Base-by-base conservation (phyloP, 2,888 invertebrate genomes). In the Tholera decimalis region DNA sequence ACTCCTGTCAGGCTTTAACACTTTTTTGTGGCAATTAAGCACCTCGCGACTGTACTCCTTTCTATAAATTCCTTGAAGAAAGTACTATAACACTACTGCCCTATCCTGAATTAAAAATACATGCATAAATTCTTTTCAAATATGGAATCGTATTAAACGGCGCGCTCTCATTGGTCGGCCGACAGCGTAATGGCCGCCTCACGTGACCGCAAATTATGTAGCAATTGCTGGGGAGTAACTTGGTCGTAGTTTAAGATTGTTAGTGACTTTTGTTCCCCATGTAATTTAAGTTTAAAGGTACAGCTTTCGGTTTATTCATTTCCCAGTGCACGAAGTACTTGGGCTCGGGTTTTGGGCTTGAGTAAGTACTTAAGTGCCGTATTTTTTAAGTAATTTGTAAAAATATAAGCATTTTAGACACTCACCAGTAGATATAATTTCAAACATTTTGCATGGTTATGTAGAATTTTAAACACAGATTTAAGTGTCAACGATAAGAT, bases 141-240 rank as follows among this genome's bases (percentile, higher is more conserved):
- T 88, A 91, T 88, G 88, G 90, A 91, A 92, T 87, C 89, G 88
- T 87, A 95, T 95, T 93, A 93, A 93, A 90, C 75, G 85, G 79
- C 81, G 90, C 85, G 85, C 88, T 90, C 89, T 87, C 85, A 95
- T 95, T 95, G 95, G 95, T 80, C 86, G 88, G 72, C 77, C 79
- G 80, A 71, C 77, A 82, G 77, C 79, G 86, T 95, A 95, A 95
- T 95, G 94, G 93, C 91, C 83, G 91, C 83, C 88, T 95, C 90
- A 92, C 94, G 95, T 95, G 95, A 95, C 95, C 93, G 88, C 94
- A 93, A 93, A 93, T 92, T 92, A 90, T 90, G 87, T 84, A 88
- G 90, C 91, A 90, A 92, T 91, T 89, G 90, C 86, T 84, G 80
- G 85, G 88, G 89, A 82, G 85, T 89, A 89, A 87, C 83, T 85